Percentiles rank a stretch among this genome's conserved stretches.
Conservation (phyloP, 2,797 vertebrate genomes). For the Sebastes miniatus region DNA sequence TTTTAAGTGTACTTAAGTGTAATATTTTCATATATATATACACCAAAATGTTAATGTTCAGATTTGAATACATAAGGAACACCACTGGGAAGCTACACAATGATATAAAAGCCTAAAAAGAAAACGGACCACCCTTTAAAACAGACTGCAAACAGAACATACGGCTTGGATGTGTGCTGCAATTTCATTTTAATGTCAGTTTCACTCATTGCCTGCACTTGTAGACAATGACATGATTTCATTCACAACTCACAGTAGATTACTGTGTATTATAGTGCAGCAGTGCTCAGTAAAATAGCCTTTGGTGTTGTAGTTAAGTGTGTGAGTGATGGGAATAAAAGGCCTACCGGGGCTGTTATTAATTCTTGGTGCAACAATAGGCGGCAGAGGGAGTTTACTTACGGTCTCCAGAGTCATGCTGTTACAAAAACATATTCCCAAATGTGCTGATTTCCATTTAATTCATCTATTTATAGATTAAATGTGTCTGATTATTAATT, state of each 20-base stretch:
- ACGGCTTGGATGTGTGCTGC: background rate
- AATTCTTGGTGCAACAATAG: constrained; percentile 16
- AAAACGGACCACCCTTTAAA: background rate
- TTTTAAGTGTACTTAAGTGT: no score
- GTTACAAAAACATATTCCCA: background rate
- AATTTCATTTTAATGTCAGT: background rate
- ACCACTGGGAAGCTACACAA: no score
- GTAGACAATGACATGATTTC: background rate
- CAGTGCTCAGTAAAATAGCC: constrained; percentile 5
- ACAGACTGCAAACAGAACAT: background rate
- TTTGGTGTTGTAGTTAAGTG: background rate
- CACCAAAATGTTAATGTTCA: no score
- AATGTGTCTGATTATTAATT: background rate
- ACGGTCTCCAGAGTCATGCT: constrained; percentile 9
- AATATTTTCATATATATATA: no score
- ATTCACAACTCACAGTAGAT: background rate
- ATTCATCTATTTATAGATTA: background rate
- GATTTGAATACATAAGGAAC: no score
- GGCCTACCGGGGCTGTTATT: constrained; percentile 1
- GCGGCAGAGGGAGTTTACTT: constrained; percentile 8
- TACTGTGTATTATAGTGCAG: background rate
- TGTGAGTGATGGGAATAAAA: constrained; percentile 29
- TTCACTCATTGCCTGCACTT: constrained; percentile 5
- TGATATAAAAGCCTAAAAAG: no score
- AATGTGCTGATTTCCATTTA: background rate